Percentiles rank a stretch among this genome's conserved stretches.
phyloP scores from a whole-genome alignment of 2,797 vertebrate species.

The Luscinia luscinia region DNA sequence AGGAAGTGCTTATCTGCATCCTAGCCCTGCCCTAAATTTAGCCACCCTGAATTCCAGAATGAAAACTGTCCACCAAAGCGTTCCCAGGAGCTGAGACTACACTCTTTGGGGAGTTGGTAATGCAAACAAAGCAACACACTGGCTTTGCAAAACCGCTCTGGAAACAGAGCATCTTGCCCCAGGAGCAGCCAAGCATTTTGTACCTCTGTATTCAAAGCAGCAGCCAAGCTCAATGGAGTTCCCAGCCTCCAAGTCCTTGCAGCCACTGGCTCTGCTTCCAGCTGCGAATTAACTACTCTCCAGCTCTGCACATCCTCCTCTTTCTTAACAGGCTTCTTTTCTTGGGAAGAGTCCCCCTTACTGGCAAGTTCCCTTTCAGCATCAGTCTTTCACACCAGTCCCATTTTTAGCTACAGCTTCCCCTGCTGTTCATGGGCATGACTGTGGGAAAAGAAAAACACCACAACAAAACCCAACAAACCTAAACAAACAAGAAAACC shows the following conservation, averaged over 20 bases:
- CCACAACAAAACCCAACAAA: neutral
- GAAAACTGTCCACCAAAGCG: neutral
- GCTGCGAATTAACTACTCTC: neutral
- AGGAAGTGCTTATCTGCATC: neutral
- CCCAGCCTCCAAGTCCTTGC: neutral
- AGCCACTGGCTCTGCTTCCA: neutral
- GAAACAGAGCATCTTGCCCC: neutral
- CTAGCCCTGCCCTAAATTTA: neutral
- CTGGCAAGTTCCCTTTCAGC: rapidly evolving
- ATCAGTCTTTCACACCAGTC: neutral
- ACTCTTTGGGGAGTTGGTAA: neutral
- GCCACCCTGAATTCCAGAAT: neutral
- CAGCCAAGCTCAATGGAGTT: neutral
- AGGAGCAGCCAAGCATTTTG: neutral
- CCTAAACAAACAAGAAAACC: neutral
- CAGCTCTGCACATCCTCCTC: neutral
- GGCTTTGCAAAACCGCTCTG: neutral
- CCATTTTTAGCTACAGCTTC: neutral
- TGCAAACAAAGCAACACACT: neutral
- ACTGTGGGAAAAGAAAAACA: too few species aligned
- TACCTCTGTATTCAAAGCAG: neutral
- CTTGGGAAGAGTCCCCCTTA: neutral
- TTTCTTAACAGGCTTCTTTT: neutral
- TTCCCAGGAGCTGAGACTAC: neutral
- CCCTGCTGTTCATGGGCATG: neutral